These are phyloP conservation scores for Bombyx mandarina DNA, from an alignment of 1,140 invertebrate species.

Conservation along the genomic window DNA sequence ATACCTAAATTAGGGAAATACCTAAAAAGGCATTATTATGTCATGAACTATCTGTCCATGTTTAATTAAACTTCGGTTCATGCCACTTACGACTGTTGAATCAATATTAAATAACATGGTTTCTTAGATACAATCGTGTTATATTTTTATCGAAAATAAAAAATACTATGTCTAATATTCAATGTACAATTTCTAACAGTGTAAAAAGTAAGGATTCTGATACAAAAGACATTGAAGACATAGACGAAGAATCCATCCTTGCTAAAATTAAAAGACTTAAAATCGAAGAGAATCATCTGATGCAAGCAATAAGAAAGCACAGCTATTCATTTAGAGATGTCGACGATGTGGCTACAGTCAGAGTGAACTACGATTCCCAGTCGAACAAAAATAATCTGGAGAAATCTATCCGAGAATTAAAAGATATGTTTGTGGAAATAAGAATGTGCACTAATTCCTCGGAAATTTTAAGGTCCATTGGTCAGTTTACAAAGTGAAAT, in stretches of 20 bases:
- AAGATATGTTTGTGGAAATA: slow-evolving; percentile 21
- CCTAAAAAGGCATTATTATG: no score
- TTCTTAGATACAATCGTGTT: background rate
- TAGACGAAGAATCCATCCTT: slow-evolving; percentile 6
- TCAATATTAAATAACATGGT: no score
- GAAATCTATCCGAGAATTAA: slow-evolving; percentile 14
- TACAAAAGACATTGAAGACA: slow-evolving; percentile 1
- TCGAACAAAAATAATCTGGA: background rate
- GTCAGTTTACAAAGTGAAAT: no score
- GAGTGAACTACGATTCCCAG: no score
- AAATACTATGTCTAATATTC: background rate
- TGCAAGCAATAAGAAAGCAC: slow-evolving; percentile 9
- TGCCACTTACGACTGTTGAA: no score
- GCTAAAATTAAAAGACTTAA: slow-evolving; percentile 42
- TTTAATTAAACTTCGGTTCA: no score
- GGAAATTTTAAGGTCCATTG: no score
- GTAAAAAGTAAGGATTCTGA: background rate
- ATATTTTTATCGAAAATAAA: background rate
- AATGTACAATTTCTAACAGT: background rate
- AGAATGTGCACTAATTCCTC: slow-evolving; percentile 11
- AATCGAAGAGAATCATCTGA: slow-evolving; percentile 46
- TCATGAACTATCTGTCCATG: no score
- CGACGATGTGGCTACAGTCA: background rate
- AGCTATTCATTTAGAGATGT: background rate
- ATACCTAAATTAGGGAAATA: no score